phyloP scores from a whole-genome alignment of 2,113 vertebrate species.

The Varanus salvator region DNA sequence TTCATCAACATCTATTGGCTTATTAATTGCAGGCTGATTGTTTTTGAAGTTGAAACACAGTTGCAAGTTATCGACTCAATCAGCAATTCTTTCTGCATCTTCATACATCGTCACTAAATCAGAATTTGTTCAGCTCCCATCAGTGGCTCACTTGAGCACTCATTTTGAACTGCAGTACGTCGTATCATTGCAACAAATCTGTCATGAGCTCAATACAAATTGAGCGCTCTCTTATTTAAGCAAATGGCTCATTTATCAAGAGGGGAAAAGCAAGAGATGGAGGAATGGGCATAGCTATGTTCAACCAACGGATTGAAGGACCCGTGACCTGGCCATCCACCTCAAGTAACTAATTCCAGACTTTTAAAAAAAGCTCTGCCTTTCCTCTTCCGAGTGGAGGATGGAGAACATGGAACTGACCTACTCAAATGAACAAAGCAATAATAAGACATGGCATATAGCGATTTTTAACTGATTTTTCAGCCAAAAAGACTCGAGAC shows the following conservation, averaged over 20 bases:
- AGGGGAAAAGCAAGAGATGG: not conserved
- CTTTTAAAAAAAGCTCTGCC: not conserved
- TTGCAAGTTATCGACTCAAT: slow-evolving; percentile 38
- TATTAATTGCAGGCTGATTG: slow-evolving; percentile 36
- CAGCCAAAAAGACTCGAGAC: not conserved
- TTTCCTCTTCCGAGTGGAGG: not conserved
- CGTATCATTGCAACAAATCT: slow-evolving; percentile 35
- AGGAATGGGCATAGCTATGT: not conserved
- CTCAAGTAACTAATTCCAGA: slow-evolving; percentile 15
- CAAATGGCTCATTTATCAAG: slow-evolving; percentile 17
- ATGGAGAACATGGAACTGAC: not conserved
- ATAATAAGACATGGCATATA: not conserved
- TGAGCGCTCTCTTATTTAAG: not conserved
- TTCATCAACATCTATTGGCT: slow-evolving; percentile 2
- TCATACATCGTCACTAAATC: slow-evolving; percentile 33
- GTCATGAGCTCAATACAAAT: slow-evolving; percentile 6
- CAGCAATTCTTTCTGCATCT: slow-evolving; percentile 27
- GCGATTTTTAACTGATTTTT: slow-evolving; percentile 11
- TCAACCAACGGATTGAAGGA: not conserved
- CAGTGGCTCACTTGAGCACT: slow-evolving; percentile 55
- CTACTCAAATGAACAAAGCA: not conserved
- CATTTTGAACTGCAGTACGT: not conserved
- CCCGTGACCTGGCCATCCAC: not conserved
- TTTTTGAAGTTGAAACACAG: slow-evolving; percentile 18
- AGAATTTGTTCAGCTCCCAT: slow-evolving; percentile 59